A percentile compares a stretch with the other conserved stretches of the same genome.
phyloP scores from a whole-genome alignment of 2,113 vertebrate genomes.

The Notiomystis cincta region DNA sequence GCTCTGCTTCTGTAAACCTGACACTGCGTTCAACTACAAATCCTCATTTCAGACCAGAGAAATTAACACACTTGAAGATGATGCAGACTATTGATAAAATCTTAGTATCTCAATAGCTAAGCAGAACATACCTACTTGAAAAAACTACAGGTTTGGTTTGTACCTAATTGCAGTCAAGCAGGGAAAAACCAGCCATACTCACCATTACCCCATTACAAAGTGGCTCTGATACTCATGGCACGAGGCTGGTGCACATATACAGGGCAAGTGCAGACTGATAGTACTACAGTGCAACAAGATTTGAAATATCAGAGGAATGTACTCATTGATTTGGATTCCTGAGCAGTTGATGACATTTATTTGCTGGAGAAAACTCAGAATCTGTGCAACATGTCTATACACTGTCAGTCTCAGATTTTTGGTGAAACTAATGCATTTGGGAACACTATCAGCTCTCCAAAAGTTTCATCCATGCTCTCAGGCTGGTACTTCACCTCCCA shows the following conservation, averaged over 20 bases:
- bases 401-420: not conserved
- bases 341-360: not conserved
- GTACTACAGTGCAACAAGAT: not conserved
- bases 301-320: not conserved
- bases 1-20: not conserved
- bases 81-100: not conserved
- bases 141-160: not conserved
- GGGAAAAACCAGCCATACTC: not conserved
- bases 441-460: not conserved
- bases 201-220: not conserved
- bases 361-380: not conserved
- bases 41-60: not conserved
- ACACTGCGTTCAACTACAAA: not conserved
- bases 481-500: not conserved
- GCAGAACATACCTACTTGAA: not conserved
- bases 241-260: not conserved
- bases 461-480: not conserved
- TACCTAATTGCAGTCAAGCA: not conserved
- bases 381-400: not conserved
- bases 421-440: not conserved
- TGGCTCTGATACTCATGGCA: not conserved
- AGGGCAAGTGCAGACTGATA: rapidly evolving
- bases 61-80: not conserved
- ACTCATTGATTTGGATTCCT: not conserved
- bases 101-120: not conserved